Base-by-base conservation (phyloP, 2,888 invertebrate genomes). In the Horisme vitalbata region DNA sequence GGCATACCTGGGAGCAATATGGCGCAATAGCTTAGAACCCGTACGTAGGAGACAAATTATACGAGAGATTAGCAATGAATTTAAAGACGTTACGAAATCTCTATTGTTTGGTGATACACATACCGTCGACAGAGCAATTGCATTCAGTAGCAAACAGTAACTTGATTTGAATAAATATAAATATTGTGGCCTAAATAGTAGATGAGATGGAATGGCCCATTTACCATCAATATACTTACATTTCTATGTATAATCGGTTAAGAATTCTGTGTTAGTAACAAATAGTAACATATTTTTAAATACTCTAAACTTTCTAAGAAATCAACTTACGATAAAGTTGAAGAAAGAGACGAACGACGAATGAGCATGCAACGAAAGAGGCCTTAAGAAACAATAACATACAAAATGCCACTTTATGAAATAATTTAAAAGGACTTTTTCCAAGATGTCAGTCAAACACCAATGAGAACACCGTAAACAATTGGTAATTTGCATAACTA, bases 1-100 rank as follows among this genome's bases (percentile, higher is more conserved):
- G n/a, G 41, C 41, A 41, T 41, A 37, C 44, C 41, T 31, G 36
- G 9, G 14, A 44, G 43, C 38, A 31, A 35, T 38, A 41, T 45
- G 21, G 26, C 43, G 49, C 23, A 64, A 58, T 53, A 52, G 49
- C 53, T 10, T 11, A 53, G 45, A 30, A 47, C 33, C 59, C 44
- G 47, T 61, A 69, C 72, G 78, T 80, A 79, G 79, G 79, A 79
- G 81, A 78, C 71, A 74, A 79, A 79, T 78, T 78, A 75, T 80
- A 67, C 70, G 55, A 41, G 58, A 69, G 68, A 79, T 79, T 75
- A 75, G 64, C 70, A 69, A 76, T 73, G 72, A 71, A 73, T 75
- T 63, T 70, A 66, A 66, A 67, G 63, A 67, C 50, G 66, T 80
- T 79, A 54, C 76, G 63, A 75, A 65, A 74, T 21, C 15, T 8